Evolutionary conservation across 2,113 vertebrate genomes (phyloP).

Genomic region (Struthidea cinerea): DNA sequence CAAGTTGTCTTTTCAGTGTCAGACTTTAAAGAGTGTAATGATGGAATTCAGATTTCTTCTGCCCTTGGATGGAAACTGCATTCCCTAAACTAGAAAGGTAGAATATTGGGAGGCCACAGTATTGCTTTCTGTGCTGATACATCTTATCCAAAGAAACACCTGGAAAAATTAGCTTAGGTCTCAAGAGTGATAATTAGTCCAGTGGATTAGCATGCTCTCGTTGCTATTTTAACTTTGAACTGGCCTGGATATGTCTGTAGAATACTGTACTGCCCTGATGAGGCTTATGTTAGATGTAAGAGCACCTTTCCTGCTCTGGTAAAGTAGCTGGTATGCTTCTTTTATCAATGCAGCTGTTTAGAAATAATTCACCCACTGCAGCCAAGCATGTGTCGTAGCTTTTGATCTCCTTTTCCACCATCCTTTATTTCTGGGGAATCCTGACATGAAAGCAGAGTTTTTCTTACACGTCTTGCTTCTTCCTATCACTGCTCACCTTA

Average conservation of each 20-base stretch:
- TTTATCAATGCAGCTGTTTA: background rate
- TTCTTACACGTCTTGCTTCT: background rate
- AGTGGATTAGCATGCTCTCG: background rate
- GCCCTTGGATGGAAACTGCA: background rate
- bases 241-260: background rate
- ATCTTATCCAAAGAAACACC: background rate
- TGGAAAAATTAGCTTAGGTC: background rate
- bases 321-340: background rate
- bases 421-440: background rate
- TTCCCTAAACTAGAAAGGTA: background rate
- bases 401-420: background rate
- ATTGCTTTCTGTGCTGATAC: background rate
- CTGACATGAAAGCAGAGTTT: background rate
- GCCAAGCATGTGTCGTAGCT: background rate
- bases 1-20: background rate
- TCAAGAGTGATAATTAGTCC: conserved; percentile 1
- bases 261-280: background rate
- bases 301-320: background rate
- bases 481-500: background rate
- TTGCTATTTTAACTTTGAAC: conserved; percentile 33
- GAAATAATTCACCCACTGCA: background rate
- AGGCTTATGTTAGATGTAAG: background rate
- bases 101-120: background rate
- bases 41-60: background rate
- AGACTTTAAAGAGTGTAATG: background rate